These are phyloP conservation scores for Smittia aterrima DNA, from an alignment of 2,888 invertebrate genomes.

Conservation along the genomic window DNA sequence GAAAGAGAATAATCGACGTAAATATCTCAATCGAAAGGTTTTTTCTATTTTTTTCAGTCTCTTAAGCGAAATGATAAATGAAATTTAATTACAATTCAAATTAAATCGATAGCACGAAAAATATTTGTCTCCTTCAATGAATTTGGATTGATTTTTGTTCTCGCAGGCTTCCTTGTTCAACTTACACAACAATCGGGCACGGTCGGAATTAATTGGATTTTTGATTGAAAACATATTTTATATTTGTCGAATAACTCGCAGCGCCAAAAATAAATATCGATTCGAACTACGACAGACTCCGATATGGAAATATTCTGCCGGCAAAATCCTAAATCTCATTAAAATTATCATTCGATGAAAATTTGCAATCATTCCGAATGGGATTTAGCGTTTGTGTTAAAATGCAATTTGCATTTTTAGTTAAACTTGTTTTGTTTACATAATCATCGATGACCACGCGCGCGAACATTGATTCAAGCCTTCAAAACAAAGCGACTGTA, in stretches of 20 bases:
- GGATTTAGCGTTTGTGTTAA: constrained; percentile 16
- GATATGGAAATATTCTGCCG: too few relatives aligned
- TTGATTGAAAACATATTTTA: constrained; percentile 36
- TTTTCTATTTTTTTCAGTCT: not conserved
- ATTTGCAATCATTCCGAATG: not conserved
- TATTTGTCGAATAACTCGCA: constrained; percentile 15
- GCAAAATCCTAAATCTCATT: not conserved
- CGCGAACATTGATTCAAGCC: too few relatives aligned
- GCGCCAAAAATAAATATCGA: constrained; percentile 26
- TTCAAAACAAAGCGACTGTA: not conserved
- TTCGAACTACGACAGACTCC: not conserved
- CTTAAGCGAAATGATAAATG: constrained; percentile 13
- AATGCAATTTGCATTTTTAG: constrained; percentile 24
- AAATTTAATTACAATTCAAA: constrained; percentile 33
- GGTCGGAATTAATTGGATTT: constrained; percentile 29
- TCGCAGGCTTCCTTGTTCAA: not conserved
- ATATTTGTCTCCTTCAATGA: not conserved
- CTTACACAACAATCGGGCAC: not conserved
- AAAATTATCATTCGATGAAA: constrained; percentile 6
- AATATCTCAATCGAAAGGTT: not conserved
- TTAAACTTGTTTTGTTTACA: not conserved
- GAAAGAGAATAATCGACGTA: not conserved
- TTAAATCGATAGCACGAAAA: not conserved
- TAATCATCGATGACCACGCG: too few relatives aligned
- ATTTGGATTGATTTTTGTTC: not conserved